phyloP scores from a whole-genome alignment of 2,888 invertebrate species.

The Hetaerina titia region DNA sequence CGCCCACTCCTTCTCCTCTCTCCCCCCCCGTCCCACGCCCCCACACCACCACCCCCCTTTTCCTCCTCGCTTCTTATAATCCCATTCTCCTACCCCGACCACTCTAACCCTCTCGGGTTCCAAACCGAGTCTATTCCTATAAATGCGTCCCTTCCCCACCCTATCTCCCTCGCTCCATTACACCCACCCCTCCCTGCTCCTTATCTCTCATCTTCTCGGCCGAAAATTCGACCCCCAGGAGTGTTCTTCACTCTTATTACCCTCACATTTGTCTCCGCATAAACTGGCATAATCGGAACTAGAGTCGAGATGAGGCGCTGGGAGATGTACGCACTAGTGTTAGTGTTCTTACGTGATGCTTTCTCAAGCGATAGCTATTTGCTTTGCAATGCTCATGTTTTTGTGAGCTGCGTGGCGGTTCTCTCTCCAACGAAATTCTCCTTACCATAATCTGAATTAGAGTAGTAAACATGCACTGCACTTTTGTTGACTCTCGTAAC shows the following conservation, averaged over 20 bases:
- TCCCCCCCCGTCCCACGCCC: conserved; percentile 49
- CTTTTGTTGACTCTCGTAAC: no score
- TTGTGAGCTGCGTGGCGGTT: neutral
- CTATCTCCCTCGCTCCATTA: neutral
- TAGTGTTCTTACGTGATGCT: no score
- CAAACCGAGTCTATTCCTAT: neutral
- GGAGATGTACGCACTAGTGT: no score
- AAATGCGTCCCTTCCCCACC: neutral
- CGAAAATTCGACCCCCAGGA: neutral
- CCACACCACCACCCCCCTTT: neutral
- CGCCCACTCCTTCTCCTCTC: conserved; percentile 63
- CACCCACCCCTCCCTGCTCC: neutral
- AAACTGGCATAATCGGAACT: no score
- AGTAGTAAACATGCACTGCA: no score
- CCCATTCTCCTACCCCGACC: neutral
- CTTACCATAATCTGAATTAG: no score
- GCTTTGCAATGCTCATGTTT: neutral
- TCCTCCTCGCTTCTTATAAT: conserved; percentile 20
- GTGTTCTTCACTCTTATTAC: neutral
- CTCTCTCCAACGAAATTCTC: no score
- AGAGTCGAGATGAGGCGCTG: no score
- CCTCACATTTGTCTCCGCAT: neutral
- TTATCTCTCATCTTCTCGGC: neutral
- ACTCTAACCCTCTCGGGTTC: neutral
- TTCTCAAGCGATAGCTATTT: no score